Percentiles rank a stretch among this genome's conserved stretches.
These are phyloP conservation scores for Andricus grossulariae DNA, from an alignment of 1,140 invertebrate species.

Conservation along the genomic window DNA sequence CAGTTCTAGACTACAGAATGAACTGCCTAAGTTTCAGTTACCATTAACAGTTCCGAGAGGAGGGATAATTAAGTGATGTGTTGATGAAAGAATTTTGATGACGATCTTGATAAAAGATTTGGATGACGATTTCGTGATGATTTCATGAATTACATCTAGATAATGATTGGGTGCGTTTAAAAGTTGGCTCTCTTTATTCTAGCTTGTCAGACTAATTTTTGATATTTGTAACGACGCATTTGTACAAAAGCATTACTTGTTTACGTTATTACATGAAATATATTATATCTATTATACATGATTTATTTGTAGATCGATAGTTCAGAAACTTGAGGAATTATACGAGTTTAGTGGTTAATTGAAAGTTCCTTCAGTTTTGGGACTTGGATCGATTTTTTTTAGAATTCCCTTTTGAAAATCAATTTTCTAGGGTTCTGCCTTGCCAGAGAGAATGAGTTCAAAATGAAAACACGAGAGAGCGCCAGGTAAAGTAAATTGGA, in stretches of 20 bases:
- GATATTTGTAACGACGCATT: constrained; percentile 57
- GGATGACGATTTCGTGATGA: no score
- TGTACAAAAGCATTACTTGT: constrained; percentile 61
- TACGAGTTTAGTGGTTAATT: no score
- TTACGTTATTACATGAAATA: constrained; percentile 64
- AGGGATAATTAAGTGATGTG: background rate
- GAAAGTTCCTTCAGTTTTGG: no score
- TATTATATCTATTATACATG: constrained; percentile 58
- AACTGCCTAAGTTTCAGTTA: background rate
- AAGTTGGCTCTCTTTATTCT: constrained; percentile 30
- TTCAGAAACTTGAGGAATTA: no score
- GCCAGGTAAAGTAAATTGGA: background rate
- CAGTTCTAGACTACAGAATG: background rate
- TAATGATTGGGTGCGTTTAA: constrained; percentile 27
- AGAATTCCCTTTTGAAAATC: background rate
- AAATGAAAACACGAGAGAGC: background rate
- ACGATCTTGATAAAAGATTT: background rate
- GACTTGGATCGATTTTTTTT: background rate
- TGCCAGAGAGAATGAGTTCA: background rate
- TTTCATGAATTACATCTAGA: background rate
- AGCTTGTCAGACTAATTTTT: constrained; percentile 43
- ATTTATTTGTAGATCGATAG: background rate
- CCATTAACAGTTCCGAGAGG: background rate
- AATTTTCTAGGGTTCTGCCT: constrained; percentile 19
- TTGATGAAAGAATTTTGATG: background rate